A percentile compares a stretch with the other conserved stretches of the same genome.
These are phyloP conservation scores for Maconellicoccus hirsutus DNA, from an alignment of 1,140 invertebrate genomes.

Conservation along the genomic window DNA sequence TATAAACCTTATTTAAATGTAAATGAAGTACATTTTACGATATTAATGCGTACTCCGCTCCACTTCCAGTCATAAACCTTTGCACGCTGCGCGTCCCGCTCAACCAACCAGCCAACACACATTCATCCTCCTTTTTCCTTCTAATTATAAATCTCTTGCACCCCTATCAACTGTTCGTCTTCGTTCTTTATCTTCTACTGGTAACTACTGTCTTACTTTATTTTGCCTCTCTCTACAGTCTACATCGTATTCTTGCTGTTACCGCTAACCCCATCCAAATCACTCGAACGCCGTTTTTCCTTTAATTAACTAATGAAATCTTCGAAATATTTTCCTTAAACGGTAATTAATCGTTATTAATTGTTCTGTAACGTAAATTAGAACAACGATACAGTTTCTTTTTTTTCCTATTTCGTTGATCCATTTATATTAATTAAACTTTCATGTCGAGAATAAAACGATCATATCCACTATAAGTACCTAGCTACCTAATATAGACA, in stretches of 20 bases:
- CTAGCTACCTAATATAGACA: too few relatives aligned
- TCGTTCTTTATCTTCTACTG: constrained; percentile 11
- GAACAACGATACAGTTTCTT: constrained; percentile 16
- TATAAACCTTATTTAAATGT: constrained; percentile 23
- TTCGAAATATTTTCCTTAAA: constrained; percentile 20
- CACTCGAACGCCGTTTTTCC: constrained; percentile 6
- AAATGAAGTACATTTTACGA: constrained; percentile 21
- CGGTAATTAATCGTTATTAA: constrained; percentile 22
- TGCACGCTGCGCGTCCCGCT: not conserved
- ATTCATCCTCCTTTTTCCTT: constrained; percentile 19
- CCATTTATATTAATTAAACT: constrained; percentile 10
- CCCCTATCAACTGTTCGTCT: constrained; percentile 14
- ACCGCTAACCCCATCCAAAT: not conserved
- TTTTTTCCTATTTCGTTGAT: constrained; percentile 2
- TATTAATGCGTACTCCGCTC: constrained; percentile 16
- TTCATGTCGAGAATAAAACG: not conserved
- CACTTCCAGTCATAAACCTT: not conserved
- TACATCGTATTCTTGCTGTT: not conserved
- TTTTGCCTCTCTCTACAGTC: not conserved
- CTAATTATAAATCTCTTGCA: constrained; percentile 17
- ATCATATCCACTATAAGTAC: too few relatives aligned
- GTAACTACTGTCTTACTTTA: constrained; percentile 16
- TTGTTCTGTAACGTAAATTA: constrained; percentile 18
- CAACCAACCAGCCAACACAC: not conserved
- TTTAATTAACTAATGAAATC: constrained; percentile 22